A percentile compares a stretch with the other conserved stretches of the same genome.
These are phyloP conservation scores for Embidobia sp. DNA, from an alignment of 2,888 invertebrate genomes.

Conservation along the genomic window DNA sequence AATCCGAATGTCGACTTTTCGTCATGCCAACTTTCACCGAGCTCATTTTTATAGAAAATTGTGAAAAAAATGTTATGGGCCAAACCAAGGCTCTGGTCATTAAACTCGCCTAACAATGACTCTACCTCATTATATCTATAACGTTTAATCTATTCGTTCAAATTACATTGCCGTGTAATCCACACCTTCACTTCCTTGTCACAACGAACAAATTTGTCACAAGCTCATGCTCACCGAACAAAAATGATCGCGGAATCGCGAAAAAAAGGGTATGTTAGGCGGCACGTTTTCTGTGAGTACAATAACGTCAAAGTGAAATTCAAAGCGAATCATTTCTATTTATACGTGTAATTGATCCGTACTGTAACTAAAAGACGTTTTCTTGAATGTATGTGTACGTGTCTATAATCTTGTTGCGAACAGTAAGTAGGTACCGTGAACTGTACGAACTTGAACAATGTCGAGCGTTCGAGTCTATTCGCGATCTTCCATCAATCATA, in stretches of 20 bases:
- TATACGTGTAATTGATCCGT: conserved; percentile 68
- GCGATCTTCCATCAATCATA: conserved; percentile 42
- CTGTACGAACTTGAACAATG: conserved; percentile 26
- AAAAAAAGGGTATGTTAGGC: conserved; percentile 6
- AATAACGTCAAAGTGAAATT: conserved; percentile 33
- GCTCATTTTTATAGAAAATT: conserved; percentile 1
- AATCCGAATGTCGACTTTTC: neutral
- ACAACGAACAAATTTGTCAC: conserved; percentile 39
- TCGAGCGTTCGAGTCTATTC: conserved; percentile 35
- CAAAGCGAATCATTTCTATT: conserved; percentile 60
- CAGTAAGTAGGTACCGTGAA: conserved; percentile 61
- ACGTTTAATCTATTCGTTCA: conserved; percentile 10
- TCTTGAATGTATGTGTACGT: conserved; percentile 76
- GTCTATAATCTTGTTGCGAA: conserved; percentile 74
- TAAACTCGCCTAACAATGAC: conserved; percentile 30
- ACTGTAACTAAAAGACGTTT: conserved; percentile 65
- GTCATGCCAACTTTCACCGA: neutral
- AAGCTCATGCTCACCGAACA: no score
- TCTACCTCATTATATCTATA: conserved; percentile 38
- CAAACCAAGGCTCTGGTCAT: conserved; percentile 20
- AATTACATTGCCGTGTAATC: no score
- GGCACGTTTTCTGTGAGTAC: conserved; percentile 34
- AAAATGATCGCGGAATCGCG: conserved; percentile 6
- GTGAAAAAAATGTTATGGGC: neutral
- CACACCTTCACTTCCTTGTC: no score